Base-by-base conservation (phyloP, 2,888 invertebrate genomes). In the Thelaira solivaga region DNA sequence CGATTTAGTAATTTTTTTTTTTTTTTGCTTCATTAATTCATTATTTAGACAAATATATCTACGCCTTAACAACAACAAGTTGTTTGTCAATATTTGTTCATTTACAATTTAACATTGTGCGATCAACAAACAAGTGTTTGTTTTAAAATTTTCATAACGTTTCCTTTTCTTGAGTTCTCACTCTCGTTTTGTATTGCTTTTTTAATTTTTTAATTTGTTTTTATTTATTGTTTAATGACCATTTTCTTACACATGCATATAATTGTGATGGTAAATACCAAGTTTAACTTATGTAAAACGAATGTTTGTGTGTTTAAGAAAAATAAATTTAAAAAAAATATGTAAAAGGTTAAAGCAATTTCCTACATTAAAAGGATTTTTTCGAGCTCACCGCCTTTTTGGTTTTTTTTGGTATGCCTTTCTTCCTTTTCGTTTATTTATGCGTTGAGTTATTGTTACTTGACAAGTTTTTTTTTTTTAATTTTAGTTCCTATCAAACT, bases 1-100 rank as follows among this genome's bases (percentile, higher is more conserved):
- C 3, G 31, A 10, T 31, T 31, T 31, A 8, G 10, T 4, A 31
- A 31, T 31, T 31, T 31, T 7, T 7, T 6, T 36, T n/a, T 0
- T 47, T 31, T 29, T 69, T 34, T 6, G 31, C 43, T 26, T 57
- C 43, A 57, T n/a, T n/a, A n/a, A n/a, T 43, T 68, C 49, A 57
- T 77, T 72, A 72, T 67, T 76, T 72, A 41, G 22, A 68, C 62
- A 74, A 74, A 69, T 65, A 78, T 47, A 59, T 78, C 64, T 69
- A 78, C 69, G 74, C 74, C 78, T 74, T 65, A 74, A 74, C 73
- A 77, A 74, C 73, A 77, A 77, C 77, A 69, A 78, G 69, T 74
- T 74, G 78, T 78, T 53, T 59, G 59, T 69, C 45, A 78, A 78
- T 78, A 78, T 78, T 78, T 78, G 22, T 69, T 45, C 4, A 51